A percentile compares a stretch with the other conserved stretches of the same genome.
Conservation (phyloP, 2,888 invertebrate genomes). For the Allolobophora icterica region DNA sequence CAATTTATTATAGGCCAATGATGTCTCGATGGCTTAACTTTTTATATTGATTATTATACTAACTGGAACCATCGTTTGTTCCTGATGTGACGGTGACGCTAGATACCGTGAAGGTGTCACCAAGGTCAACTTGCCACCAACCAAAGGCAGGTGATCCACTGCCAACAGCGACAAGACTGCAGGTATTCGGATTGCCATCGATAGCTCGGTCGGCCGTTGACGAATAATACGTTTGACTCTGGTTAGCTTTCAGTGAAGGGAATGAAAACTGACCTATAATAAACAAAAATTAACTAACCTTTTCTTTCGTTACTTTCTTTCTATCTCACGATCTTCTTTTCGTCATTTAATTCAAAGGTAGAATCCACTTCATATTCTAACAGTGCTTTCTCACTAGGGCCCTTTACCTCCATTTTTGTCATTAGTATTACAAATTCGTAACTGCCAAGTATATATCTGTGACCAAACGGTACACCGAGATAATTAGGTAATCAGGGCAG, state of each 20-base stretch:
- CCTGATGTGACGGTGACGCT: conserved; percentile 21
- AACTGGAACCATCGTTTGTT: neutral
- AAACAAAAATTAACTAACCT: too few species aligned
- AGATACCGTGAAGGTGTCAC: neutral
- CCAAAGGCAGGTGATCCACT: neutral
- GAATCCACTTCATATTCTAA: too few species aligned
- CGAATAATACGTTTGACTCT: neutral
- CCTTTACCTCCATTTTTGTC: too few species aligned
- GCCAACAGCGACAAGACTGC: neutral
- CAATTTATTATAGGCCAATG: too few species aligned
- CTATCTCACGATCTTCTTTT: too few species aligned
- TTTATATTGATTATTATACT: neutral
- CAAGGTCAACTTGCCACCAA: conserved; percentile 20
- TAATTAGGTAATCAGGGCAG: too few species aligned
- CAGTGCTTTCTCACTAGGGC: too few species aligned
- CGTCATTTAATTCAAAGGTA: too few species aligned
- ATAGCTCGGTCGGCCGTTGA: conserved; percentile 22
- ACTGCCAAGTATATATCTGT: too few species aligned
- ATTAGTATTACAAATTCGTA: too few species aligned
- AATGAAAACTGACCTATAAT: neutral
- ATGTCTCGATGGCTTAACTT: neutral
- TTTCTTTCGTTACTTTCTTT: too few species aligned
- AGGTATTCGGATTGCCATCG: neutral
- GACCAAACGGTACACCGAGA: too few species aligned
- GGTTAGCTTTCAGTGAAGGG: neutral